Evolutionary conservation across 2,888 invertebrate species (phyloP).

Genomic region (Hydropsyche betteni): DNA sequence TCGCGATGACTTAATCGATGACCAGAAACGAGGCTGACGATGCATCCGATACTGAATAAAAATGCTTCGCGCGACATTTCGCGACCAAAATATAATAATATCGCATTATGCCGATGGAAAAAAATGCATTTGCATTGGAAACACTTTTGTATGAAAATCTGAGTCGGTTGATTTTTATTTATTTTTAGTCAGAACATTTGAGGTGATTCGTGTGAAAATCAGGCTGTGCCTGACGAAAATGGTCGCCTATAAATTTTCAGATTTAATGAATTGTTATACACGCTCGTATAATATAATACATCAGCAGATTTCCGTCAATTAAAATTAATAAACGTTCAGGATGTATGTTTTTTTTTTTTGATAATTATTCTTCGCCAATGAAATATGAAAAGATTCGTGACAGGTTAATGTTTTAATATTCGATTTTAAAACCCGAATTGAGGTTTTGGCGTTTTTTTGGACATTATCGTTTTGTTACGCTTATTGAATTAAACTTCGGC

Average conservation of each 20-base stretch:
- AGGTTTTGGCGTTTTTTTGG: not conserved
- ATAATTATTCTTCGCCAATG: too few relatives aligned
- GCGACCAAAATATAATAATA: not conserved
- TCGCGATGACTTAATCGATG: constrained; percentile 32
- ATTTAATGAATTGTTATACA: too few relatives aligned
- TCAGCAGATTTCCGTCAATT: too few relatives aligned
- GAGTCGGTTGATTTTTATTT: not conserved
- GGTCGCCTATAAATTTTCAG: too few relatives aligned
- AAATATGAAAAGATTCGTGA: too few relatives aligned
- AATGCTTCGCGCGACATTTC: constrained; percentile 2
- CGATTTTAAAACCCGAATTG: too few relatives aligned
- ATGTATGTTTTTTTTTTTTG: too few relatives aligned
- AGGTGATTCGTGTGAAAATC: constrained; percentile 14
- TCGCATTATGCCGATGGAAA: not conserved
- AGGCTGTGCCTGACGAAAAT: not conserved
- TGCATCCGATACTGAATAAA: not conserved
- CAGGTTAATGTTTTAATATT: too few relatives aligned
- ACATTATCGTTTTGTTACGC: constrained; percentile 11
- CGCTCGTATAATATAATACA: too few relatives aligned
- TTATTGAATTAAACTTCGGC: constrained; percentile 5
- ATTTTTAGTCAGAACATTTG: not conserved
- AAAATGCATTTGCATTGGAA: constrained; percentile 14
- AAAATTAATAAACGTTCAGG: too few relatives aligned
- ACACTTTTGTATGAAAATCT: constrained; percentile 21
- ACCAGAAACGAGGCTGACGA: constrained; percentile 30